Percentiles rank a stretch among this genome's conserved stretches.
Evolutionary conservation across 92 coral and sea anemone genomes (phyloP).

Genomic region (Pocillopora meandrina): DNA sequence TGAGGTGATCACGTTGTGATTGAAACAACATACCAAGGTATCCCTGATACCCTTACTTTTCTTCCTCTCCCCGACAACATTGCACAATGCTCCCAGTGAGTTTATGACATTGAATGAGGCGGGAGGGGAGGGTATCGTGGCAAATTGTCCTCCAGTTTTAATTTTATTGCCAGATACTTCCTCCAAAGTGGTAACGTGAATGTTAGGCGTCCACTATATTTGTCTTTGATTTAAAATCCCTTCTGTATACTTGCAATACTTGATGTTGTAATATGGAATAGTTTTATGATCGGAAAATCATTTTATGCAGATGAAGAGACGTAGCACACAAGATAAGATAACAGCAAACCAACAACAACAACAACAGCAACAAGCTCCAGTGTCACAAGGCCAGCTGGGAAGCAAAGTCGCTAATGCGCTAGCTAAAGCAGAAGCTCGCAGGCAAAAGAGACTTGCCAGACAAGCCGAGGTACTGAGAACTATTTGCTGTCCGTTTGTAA

Average conservation of each 20-base stretch:
- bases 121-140: too few species aligned
- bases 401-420: conserved; percentile 97
- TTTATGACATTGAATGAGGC: too few species aligned
- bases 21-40: too few species aligned
- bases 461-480: conserved; percentile 80
- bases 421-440: conserved; percentile 96
- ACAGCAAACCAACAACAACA: conserved; percentile 42
- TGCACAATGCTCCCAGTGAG: too few species aligned
- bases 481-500: not conserved
- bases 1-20: too few species aligned
- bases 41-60: too few species aligned
- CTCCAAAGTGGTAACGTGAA: too few species aligned
- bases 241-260: not conserved
- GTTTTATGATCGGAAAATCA: not conserved
- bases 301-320: conserved; percentile 34
- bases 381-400: conserved; percentile 84
- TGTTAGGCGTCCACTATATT: not conserved
- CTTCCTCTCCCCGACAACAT: too few species aligned
- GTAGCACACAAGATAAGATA: conserved; percentile 36
- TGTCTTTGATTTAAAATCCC: not conserved
- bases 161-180: too few species aligned
- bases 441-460: conserved; percentile 82
- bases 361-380: conserved; percentile 73
- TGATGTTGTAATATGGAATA: too few species aligned
- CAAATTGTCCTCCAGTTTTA: too few species aligned